Evolutionary conservation across 2,888 invertebrate species (phyloP).

Genomic region (Griposia aprilina): DNA sequence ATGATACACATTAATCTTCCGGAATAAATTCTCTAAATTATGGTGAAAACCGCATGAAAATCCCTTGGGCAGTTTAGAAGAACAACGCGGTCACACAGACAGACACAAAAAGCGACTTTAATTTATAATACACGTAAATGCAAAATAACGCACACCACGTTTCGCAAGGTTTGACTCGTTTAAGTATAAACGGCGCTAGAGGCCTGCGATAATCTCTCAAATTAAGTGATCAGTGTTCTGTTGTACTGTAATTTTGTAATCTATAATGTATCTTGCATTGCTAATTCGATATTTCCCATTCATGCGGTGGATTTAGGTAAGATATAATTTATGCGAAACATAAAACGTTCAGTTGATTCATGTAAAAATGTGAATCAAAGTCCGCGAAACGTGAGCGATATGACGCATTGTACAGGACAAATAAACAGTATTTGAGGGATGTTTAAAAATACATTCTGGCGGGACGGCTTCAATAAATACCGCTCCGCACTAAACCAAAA

Average conservation of each 20-base stretch:
- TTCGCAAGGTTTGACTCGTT: slow-evolving; percentile 54
- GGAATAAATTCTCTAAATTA: not conserved
- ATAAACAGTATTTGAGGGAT: slow-evolving; percentile 53
- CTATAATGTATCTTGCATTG: slow-evolving; percentile 49
- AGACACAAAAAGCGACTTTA: not conserved
- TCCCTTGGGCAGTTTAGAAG: not conserved
- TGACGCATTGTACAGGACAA: slow-evolving; percentile 52
- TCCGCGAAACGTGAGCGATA: slow-evolving; percentile 15
- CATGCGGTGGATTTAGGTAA: slow-evolving; percentile 17
- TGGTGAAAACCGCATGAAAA: not conserved
- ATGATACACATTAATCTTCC: not conserved
- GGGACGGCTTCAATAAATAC: slow-evolving; percentile 57
- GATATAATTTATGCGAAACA: slow-evolving; percentile 27
- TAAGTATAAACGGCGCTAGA: slow-evolving; percentile 48
- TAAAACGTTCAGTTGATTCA: slow-evolving; percentile 34
- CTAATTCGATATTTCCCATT: slow-evolving; percentile 45
- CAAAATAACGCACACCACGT: slow-evolving; percentile 46
- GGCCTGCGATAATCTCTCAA: slow-evolving; percentile 56
- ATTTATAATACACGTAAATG: slow-evolving; percentile 8
- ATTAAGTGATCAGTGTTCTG: slow-evolving; percentile 57
- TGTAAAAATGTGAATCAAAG: slow-evolving; percentile 41
- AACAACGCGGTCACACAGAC: not conserved
- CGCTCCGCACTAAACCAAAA: slow-evolving; percentile 51
- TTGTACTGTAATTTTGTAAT: slow-evolving; percentile 55
- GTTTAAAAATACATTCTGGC: slow-evolving; percentile 56